Percentiles rank a stretch among this genome's conserved stretches.
Evolutionary conservation across 2,888 invertebrate species (phyloP).

Genomic region (Clitarchus hookeri): DNA sequence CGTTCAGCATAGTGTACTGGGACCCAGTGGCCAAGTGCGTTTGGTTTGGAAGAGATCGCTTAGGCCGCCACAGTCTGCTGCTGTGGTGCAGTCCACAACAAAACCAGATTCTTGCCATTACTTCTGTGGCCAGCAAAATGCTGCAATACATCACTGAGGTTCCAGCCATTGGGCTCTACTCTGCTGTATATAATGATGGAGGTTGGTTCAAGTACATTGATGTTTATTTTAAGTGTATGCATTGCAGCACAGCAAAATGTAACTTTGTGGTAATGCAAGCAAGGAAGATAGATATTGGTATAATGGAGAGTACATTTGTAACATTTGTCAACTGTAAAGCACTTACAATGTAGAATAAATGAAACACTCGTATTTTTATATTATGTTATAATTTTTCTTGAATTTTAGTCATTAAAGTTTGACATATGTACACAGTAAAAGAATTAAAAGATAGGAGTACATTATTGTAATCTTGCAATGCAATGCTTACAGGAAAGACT

Average conservation of each 20-base stretch:
- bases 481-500: too few relatives aligned
- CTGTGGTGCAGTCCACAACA: slow-evolving; percentile 37
- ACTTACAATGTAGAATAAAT: too few relatives aligned
- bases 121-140: slow-evolving; percentile 48
- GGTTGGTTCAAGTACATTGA: neutral
- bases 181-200: slow-evolving; percentile 40
- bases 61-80: slow-evolving; percentile 85
- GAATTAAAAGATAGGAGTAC: too few relatives aligned
- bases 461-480: too few relatives aligned
- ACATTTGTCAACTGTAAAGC: too few relatives aligned
- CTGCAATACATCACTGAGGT: slow-evolving; percentile 45
- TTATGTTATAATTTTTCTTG: too few relatives aligned
- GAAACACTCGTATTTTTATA: too few relatives aligned
- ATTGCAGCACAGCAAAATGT: neutral
- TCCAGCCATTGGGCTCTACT: slow-evolving; percentile 48
- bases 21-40: slow-evolving; percentile 62
- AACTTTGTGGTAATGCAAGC: neutral
- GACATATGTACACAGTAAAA: too few relatives aligned
- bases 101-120: slow-evolving; percentile 43
- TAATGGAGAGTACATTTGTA: too few relatives aligned
- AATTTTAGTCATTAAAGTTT: too few relatives aligned
- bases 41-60: slow-evolving; percentile 83
- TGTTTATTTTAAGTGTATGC: too few relatives aligned
- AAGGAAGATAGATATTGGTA: neutral
- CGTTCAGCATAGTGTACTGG: slow-evolving; percentile 82